Evolutionary conservation across 2,888 invertebrate species (phyloP), one percentile per base, ranked within the genome.

Genomic region (Heliconius aoede): DNA sequence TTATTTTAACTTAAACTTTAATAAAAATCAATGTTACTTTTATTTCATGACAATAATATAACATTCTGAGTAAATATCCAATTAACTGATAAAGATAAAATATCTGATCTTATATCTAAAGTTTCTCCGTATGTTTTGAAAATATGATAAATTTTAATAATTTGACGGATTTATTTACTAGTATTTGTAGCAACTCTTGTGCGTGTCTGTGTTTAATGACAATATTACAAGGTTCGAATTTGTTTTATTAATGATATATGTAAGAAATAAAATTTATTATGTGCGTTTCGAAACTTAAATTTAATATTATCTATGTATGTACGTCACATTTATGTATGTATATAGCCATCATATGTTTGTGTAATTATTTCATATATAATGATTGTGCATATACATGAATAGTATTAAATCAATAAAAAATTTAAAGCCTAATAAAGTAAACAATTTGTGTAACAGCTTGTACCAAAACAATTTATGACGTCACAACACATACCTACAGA

Each of bases 401-500:
- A 28, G 13, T 60, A 26, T 15, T 15, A 18, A 62, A 30, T 28
- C 3, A 28, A 61, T 28, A 28, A 26, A 30, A 15, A 30, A 62
- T 30, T 8, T 21, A 30, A 28, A 55, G 4, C n/a, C 21, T n/a
- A 55, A 55, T 9, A n/a, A 55, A n/a, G 55, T n/a, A 55, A 55
- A n/a, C 21, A 55, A 55, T 55, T n/a, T 55, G 9, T 11, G 28
- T 62, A 32, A 62, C 32, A 62, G 24, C 15, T 65, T 36, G 24
- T 40, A 65, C 24, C 40, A 65, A 40, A 15, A 62, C 55, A 65
- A 24, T 24, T 64, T 65, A 65, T 65, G 36, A 65, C 65, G 65
- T 65, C 55, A 21, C 8, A 55, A 55, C 55, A 55, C 11, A 9
- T 55, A 55, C 4, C 21, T n/a, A 55, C 9, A 4, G n/a, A 11